Evolutionary conservation across 2,888 invertebrate species (phyloP).

Genomic region (Lasioglossum calceatum): DNA sequence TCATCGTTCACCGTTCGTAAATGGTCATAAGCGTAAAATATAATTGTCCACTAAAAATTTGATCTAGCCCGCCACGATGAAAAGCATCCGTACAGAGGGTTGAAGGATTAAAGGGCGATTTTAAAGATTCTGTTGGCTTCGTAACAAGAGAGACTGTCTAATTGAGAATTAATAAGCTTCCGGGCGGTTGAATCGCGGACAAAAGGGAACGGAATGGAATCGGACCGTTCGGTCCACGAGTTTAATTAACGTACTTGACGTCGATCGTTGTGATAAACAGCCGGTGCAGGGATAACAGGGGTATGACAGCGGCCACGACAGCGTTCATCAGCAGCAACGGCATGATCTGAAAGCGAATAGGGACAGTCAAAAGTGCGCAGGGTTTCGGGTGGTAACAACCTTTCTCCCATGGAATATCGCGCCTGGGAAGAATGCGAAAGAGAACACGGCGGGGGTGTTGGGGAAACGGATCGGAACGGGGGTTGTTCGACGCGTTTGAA

Average conservation of each 20-base stretch:
- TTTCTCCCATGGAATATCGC: background rate
- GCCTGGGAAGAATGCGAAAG: background rate
- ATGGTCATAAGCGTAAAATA: too few species aligned
- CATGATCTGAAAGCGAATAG: constrained; percentile 75
- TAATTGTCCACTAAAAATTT: background rate
- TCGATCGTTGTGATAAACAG: constrained; percentile 79
- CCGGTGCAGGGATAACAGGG: constrained; percentile 70
- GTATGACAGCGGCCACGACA: constrained; percentile 57
- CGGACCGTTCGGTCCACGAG: background rate
- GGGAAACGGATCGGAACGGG: background rate
- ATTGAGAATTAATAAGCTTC: background rate
- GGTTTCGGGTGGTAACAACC: background rate
- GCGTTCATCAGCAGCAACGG: constrained; percentile 73
- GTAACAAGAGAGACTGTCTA: background rate
- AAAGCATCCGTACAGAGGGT: background rate
- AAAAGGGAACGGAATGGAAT: background rate
- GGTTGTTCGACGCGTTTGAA: constrained; percentile 21
- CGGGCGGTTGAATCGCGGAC: background rate
- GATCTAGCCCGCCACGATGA: too few species aligned
- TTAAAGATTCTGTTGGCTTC: background rate
- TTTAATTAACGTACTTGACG: constrained; percentile 78
- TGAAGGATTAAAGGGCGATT: background rate
- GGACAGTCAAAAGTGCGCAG: background rate
- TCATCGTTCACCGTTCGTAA: background rate
- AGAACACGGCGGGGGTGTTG: background rate